phyloP scores from a whole-genome alignment of 2,797 vertebrate species.

The Chaetophractus vellerosus region DNA sequence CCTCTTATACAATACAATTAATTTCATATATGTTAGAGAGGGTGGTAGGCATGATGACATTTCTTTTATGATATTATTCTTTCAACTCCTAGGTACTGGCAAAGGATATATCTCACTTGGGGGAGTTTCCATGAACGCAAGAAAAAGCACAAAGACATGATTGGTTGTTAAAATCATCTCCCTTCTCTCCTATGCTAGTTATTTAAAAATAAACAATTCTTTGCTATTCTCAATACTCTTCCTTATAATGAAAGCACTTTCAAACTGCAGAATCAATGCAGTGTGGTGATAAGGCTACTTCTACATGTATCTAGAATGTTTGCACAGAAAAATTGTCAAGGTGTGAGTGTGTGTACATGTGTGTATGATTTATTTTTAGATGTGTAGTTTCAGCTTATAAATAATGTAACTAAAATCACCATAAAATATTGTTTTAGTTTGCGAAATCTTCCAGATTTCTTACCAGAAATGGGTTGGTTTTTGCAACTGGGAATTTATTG shows the following conservation, averaged over 20 bases:
- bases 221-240: conserved; percentile 10
- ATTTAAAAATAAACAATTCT: conserved; percentile 22
- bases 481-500: too few species aligned
- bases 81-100: neutral
- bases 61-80: neutral
- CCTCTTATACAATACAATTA: neutral
- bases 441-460: too few species aligned
- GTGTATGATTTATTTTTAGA: neutral
- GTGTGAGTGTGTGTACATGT: neutral
- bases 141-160: conserved; percentile 42
- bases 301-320: neutral
- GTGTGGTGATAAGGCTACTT: conserved; percentile 16
- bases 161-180: neutral
- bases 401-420: neutral
- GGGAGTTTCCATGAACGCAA: neutral
- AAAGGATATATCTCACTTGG: neutral
- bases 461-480: too few species aligned
- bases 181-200: neutral
- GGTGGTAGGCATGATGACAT: neutral
- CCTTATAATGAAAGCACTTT: conserved; percentile 48
- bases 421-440: too few species aligned
- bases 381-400: neutral
- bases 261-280: conserved; percentile 23
- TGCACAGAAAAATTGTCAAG: neutral
- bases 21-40: neutral